Conservation (phyloP, 2,113 vertebrate genomes). For the Platichthys flesus region DNA sequence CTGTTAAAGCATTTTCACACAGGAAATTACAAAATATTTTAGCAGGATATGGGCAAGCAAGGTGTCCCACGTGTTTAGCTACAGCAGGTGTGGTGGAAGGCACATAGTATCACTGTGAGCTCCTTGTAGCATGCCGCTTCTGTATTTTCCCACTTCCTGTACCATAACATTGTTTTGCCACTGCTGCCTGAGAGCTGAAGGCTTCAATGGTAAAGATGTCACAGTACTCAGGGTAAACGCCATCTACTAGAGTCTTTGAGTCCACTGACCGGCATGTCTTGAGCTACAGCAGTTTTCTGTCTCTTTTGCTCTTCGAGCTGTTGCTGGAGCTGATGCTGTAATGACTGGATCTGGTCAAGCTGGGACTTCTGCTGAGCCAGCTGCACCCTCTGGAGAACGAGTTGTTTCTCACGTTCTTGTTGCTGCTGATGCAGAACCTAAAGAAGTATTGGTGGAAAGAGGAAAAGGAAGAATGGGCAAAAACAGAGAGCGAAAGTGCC, state of each 20-base stretch:
- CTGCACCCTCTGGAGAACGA: slow-evolving; percentile 94
- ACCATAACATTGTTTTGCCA: background rate
- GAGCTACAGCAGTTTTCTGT: slow-evolving; percentile 84
- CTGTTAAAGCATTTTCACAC: too few relatives aligned
- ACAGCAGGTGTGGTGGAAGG: background rate
- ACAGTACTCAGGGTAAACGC: background rate
- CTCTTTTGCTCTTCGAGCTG: slow-evolving; percentile 96
- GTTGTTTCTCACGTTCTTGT: slow-evolving; percentile 93
- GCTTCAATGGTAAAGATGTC: background rate
- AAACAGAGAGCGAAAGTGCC: slow-evolving; percentile 3
- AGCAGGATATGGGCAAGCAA: background rate
- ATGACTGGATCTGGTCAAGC: slow-evolving; percentile 96
- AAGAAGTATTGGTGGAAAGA: slow-evolving; percentile 7
- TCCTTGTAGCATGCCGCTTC: background rate
- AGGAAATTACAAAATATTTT: background rate
- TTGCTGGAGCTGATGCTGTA: slow-evolving; percentile 97
- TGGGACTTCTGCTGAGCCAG: slow-evolving; percentile 96
- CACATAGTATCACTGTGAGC: background rate
- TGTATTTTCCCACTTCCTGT: background rate
- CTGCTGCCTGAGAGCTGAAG: background rate
- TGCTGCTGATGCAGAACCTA: slow-evolving; percentile 97
- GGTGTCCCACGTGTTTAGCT: background rate
- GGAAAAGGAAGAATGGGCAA: slow-evolving; percentile 17
- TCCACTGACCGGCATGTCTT: slow-evolving; percentile 52
- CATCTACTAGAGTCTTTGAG: background rate